Base-by-base conservation (phyloP, 2,113 vertebrate species). In the Rallus limicola region DNA sequence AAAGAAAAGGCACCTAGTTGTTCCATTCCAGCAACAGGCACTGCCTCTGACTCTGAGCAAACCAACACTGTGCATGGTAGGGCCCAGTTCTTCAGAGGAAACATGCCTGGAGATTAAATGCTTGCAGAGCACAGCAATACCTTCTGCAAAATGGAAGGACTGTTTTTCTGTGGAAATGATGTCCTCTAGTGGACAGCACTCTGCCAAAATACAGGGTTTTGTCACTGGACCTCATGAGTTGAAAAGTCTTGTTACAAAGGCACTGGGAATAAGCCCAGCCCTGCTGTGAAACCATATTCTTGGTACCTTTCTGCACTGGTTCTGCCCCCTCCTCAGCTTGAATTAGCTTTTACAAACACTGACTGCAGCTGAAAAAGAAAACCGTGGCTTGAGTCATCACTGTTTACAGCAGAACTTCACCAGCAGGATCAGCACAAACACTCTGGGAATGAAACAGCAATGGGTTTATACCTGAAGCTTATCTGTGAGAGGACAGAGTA, bases 161-260 rank as follows among this genome's bases (percentile, higher is more conserved):
- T 0, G 0, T 42, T 40, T 72, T 36, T 20, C n/a, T 44, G 11
- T 2, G 2, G 42, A 90, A 78, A 52, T 33, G 0, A 89, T 21
- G 31, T 75, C 28, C 52, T 75, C 52, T 36, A 60, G 56, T 3
- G 10, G 34, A 56, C 34, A 67, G 56, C 42, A 78, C 50, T 53
- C 48, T 10, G 38, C 31, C 52, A 78, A 53, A 46, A 64, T 3
- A 84, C 34, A 67, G 34, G 23, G 26, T 68, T 81, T 55, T 65
- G 16, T 38, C 53, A n/a, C 7, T 56, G 29, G 36, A 55, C 62
- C 65, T 70, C 82, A 29, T 8, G 7, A 78, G 44, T 5, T 36
- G 34, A 92, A 70, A 78, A 82, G 18, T 48, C 29, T 48, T 82
- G 85, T 90, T 50, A 81, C 62, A 85, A 67, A 67, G 13, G 46